Evolutionary conservation across 2,113 vertebrate genomes (phyloP).

Genomic region (Dasypus novemcinctus): DNA sequence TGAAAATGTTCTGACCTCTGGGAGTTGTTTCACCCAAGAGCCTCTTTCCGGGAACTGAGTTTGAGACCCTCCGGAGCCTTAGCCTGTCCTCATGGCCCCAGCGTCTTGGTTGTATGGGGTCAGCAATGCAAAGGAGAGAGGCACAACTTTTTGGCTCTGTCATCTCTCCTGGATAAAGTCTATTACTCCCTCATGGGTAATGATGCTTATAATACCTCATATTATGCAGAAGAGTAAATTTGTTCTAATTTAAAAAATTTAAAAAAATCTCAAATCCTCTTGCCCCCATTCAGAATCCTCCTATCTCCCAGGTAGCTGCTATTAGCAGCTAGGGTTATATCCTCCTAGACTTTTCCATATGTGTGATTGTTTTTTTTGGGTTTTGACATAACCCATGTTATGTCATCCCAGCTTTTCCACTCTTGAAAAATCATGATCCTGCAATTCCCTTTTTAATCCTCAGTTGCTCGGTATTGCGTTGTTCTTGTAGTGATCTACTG

Average conservation of each 20-base stretch:
- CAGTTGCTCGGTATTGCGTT: accelerated
- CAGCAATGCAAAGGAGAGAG: not conserved
- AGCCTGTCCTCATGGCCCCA: accelerated
- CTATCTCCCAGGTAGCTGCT: not conserved
- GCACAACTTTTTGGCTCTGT: not conserved
- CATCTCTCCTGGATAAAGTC: not conserved
- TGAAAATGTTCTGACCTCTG: not conserved
- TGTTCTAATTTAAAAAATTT: not conserved
- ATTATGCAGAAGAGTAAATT: not conserved
- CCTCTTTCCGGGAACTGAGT: not conserved
- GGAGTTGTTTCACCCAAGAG: not conserved
- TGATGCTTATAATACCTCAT: not conserved
- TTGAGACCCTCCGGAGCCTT: not conserved
- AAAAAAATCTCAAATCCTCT: not conserved
- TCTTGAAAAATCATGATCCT: not conserved
- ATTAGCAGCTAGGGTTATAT: not conserved
- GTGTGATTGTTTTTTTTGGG: not conserved
- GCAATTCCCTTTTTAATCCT: not conserved
- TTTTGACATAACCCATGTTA: not conserved
- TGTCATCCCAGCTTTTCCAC: not conserved
- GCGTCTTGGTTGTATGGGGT: not conserved
- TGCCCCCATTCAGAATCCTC: not conserved
- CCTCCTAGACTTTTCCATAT: not conserved
- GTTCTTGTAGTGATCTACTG: accelerated
- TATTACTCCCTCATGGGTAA: not conserved